Conservation (phyloP, 2,797 vertebrate genomes). For the Salarias fasciatus region DNA sequence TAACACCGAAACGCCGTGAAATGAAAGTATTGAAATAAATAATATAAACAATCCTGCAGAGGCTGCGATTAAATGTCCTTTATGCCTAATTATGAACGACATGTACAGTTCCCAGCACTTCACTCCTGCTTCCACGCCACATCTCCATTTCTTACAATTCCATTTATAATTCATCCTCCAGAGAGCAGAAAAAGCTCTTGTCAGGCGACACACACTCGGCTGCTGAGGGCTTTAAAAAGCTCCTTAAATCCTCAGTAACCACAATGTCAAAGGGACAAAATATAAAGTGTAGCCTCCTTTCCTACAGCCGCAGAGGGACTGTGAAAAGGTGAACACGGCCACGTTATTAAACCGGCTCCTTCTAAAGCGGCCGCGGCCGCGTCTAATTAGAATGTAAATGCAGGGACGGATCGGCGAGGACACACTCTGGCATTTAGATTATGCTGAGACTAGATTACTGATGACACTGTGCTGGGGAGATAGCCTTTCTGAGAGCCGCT, state of each 20-base stretch:
- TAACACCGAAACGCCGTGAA: background rate
- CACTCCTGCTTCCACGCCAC: constrained; percentile 48
- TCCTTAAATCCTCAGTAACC: constrained; percentile 73
- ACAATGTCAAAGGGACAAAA: constrained; percentile 81
- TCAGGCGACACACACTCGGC: constrained; percentile 59
- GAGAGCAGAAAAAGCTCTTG: constrained; percentile 63
- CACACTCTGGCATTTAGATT: constrained; percentile 84
- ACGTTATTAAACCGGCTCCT: constrained; percentile 77
- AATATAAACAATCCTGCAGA: constrained; percentile 20
- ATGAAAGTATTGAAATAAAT: constrained; percentile 1
- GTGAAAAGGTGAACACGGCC: constrained; percentile 77
- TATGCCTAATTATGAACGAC: constrained; percentile 52
- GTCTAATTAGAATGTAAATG: constrained; percentile 84
- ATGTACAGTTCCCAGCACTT: constrained; percentile 18
- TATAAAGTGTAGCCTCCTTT: constrained; percentile 68
- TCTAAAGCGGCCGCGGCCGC: constrained; percentile 71
- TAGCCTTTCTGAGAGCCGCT: constrained; percentile 76
- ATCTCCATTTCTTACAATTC: constrained; percentile 59
- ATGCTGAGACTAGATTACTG: constrained; percentile 82
- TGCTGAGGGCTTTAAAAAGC: constrained; percentile 71
- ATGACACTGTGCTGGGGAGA: constrained; percentile 80
- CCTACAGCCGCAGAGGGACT: constrained; percentile 69
- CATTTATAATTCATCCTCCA: constrained; percentile 67
- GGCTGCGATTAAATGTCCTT: constrained; percentile 39
- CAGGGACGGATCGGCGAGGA: constrained; percentile 77